Evolutionary conservation across 2,113 vertebrate genomes (phyloP).

Genomic region (Todiramphus saurophagus): DNA sequence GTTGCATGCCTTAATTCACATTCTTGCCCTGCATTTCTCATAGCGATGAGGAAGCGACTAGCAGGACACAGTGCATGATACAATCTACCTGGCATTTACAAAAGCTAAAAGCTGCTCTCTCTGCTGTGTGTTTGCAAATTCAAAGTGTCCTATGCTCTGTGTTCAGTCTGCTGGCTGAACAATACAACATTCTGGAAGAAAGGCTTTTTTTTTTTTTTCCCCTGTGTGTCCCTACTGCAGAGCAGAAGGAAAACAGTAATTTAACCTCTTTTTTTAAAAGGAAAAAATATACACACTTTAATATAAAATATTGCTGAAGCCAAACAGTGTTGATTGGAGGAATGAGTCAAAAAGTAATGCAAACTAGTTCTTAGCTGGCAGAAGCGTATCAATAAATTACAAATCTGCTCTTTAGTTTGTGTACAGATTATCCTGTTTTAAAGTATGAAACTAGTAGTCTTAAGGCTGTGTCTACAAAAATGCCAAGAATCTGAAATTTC

Average conservation of each 20-base stretch:
- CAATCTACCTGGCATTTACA: background rate
- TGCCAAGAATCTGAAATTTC: slow-evolving; percentile 27
- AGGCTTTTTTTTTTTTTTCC: background rate
- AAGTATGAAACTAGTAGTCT: background rate
- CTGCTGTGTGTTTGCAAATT: slow-evolving; percentile 25
- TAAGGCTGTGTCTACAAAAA: slow-evolving; percentile 29
- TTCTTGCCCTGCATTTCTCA: slow-evolving; percentile 38
- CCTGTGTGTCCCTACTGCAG: background rate
- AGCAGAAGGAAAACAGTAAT: background rate
- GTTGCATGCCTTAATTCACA: slow-evolving; percentile 60
- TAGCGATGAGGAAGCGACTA: background rate
- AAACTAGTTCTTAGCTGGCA: slow-evolving; percentile 6
- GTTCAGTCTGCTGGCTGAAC: background rate
- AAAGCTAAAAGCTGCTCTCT: background rate
- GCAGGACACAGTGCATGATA: slow-evolving; percentile 51
- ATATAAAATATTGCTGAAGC: background rate
- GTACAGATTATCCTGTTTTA: slow-evolving; percentile 13
- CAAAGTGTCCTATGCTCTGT: background rate
- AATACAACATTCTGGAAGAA: background rate
- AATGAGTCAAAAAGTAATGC: background rate
- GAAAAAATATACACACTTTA: background rate
- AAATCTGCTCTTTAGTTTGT: slow-evolving; percentile 4
- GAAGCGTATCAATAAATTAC: slow-evolving; percentile 29
- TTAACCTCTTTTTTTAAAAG: background rate
- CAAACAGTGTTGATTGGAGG: background rate